Evolutionary conservation across 2,113 vertebrate genomes (phyloP).

Genomic region (Periophthalmus modestus): DNA sequence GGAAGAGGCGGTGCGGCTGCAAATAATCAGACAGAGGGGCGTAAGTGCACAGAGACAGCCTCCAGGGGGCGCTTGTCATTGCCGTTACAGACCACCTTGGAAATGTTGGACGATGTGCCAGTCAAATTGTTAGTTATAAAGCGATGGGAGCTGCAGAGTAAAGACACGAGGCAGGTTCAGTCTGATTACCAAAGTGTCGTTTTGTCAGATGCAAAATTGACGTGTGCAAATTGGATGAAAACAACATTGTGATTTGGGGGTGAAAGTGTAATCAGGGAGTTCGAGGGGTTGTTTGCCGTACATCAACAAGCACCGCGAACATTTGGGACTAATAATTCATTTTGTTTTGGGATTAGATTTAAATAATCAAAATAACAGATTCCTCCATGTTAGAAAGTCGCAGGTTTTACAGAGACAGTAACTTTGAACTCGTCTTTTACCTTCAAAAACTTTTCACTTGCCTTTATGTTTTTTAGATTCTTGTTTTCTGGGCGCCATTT

Average conservation of each 20-base stretch:
- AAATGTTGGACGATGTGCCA: constrained; percentile 24
- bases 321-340: background rate
- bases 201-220: background rate
- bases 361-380: background rate
- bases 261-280: background rate
- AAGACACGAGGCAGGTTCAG: constrained; percentile 28
- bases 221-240: background rate
- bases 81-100: constrained; percentile 46
- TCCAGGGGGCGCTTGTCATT: constrained; percentile 61
- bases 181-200: constrained; percentile 13
- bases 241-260: background rate
- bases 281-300: background rate
- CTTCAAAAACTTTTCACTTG: background rate
- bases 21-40: constrained; percentile 41
- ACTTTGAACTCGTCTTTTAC: background rate
- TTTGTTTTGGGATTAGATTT: background rate
- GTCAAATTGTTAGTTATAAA: constrained; percentile 39
- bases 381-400: background rate
- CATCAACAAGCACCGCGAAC: background rate
- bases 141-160: constrained; percentile 11
- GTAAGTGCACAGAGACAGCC: constrained; percentile 49
- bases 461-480: too few relatives aligned
- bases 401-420: background rate
- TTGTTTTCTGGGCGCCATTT: too few relatives aligned
- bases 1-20: constrained; percentile 33